Conservation (phyloP, 2,797 vertebrate species). For the Sebastes umbrosus region DNA sequence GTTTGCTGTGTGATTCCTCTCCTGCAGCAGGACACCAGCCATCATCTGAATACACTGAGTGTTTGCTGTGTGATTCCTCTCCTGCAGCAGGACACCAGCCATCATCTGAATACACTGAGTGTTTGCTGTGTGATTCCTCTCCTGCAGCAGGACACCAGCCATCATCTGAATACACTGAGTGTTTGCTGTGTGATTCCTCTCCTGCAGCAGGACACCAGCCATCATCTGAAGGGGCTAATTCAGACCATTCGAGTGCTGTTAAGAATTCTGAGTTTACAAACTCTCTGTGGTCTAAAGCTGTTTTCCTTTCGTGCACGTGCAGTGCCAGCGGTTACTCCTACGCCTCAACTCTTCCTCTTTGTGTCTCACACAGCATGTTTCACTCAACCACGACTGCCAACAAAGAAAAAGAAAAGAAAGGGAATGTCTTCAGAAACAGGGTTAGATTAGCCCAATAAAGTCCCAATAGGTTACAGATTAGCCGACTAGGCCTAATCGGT, state of each 20-base stretch:
- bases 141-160: too few relatives aligned
- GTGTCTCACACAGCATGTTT: background rate
- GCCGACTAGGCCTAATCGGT: too few relatives aligned
- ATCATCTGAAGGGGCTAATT: background rate
- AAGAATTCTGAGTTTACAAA: slow-evolving; percentile 3
- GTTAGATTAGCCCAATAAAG: background rate
- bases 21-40: too few relatives aligned
- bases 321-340: background rate
- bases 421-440: background rate
- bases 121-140: too few relatives aligned
- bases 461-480: too few relatives aligned
- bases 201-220: too few relatives aligned
- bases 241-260: background rate
- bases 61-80: too few relatives aligned
- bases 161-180: too few relatives aligned
- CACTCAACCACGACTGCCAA: background rate
- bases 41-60: background rate
- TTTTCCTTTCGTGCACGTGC: slow-evolving; percentile 29
- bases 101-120: too few relatives aligned
- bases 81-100: too few relatives aligned
- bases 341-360: slow-evolving; percentile 17
- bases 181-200: too few relatives aligned
- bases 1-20: too few relatives aligned
- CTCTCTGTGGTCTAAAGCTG: background rate
- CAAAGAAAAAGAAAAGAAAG: background rate